Evolutionary conservation across 2,888 invertebrate genomes (phyloP).

Genomic region (Doris montereyensis): DNA sequence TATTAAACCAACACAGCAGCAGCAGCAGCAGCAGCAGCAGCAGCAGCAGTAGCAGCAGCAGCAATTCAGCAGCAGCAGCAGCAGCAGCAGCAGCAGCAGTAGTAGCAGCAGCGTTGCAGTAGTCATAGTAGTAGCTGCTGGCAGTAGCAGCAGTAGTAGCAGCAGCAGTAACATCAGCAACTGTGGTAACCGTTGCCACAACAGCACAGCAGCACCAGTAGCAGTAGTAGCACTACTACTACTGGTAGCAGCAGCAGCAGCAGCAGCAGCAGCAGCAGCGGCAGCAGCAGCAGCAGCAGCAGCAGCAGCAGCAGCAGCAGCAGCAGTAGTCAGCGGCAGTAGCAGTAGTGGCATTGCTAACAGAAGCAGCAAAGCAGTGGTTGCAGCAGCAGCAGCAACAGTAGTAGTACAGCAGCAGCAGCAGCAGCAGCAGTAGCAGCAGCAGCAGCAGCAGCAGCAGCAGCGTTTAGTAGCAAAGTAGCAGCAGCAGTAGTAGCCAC

Average conservation of each 20-base stretch:
- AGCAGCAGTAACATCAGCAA: constrained; percentile 8
- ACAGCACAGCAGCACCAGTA: neutral
- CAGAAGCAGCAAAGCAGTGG: no score
- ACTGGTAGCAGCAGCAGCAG: neutral
- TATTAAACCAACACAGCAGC: neutral
- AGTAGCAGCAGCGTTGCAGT: no score
- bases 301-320: neutral
- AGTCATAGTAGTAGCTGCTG: neutral
- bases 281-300: neutral
- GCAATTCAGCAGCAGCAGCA: no score
- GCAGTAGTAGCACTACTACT: neutral
- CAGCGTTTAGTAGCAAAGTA: neutral
- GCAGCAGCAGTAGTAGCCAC: neutral
- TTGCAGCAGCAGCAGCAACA: no score
- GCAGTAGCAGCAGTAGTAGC: neutral
- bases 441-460: neutral
- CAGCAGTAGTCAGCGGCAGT: no score
- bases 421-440: neutral
- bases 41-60: neutral
- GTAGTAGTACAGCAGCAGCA: no score
- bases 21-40: neutral
- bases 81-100: no score
- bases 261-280: neutral
- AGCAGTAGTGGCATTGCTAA: no score
- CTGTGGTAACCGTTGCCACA: neutral